Conservation (phyloP, 2,797 vertebrate species). For the Thalassophryne amazonica region DNA sequence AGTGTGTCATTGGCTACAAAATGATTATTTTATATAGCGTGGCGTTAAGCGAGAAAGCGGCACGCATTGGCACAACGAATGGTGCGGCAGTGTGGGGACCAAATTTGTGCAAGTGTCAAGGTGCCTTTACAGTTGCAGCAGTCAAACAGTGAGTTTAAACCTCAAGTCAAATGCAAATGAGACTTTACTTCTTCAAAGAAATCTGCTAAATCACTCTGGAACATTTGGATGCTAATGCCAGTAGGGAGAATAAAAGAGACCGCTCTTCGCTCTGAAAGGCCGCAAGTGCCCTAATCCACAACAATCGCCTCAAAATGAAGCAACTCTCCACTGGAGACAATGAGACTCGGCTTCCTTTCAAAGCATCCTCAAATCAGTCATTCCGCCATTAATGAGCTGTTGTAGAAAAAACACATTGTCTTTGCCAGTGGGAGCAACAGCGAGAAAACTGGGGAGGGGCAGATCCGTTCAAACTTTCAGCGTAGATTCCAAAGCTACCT, state of each 20-base stretch:
- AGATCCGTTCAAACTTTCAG: conserved; percentile 70
- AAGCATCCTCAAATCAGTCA: conserved; percentile 55
- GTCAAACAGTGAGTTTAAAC: too few relatives aligned
- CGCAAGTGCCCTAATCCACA: conserved; percentile 51
- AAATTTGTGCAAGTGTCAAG: too few relatives aligned
- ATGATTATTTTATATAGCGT: too few relatives aligned
- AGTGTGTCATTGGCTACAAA: too few relatives aligned
- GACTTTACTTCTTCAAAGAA: conserved; percentile 23
- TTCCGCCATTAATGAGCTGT: conserved; percentile 76
- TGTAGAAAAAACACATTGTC: conserved; percentile 73
- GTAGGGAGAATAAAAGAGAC: conserved; percentile 35
- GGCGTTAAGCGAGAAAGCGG: too few relatives aligned
- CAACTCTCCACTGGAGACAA: conserved; percentile 57
- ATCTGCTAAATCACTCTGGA: conserved; percentile 33
- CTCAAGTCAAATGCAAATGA: conserved; percentile 44
- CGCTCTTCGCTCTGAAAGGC: conserved; percentile 19
- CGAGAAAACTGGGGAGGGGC: conserved; percentile 2
- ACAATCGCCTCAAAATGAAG: conserved; percentile 64
- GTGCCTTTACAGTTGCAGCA: too few relatives aligned
- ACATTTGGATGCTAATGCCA: conserved; percentile 66
- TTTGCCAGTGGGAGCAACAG: conserved; percentile 39
- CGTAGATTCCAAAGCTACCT: conserved; percentile 52
- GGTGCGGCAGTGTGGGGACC: too few relatives aligned
- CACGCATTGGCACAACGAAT: too few relatives aligned
- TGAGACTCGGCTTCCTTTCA: conserved; percentile 45